Evolutionary conservation across 2,888 invertebrate species (phyloP), one percentile per base, ranked within the genome.

Genomic region (Xylocampa areola): DNA sequence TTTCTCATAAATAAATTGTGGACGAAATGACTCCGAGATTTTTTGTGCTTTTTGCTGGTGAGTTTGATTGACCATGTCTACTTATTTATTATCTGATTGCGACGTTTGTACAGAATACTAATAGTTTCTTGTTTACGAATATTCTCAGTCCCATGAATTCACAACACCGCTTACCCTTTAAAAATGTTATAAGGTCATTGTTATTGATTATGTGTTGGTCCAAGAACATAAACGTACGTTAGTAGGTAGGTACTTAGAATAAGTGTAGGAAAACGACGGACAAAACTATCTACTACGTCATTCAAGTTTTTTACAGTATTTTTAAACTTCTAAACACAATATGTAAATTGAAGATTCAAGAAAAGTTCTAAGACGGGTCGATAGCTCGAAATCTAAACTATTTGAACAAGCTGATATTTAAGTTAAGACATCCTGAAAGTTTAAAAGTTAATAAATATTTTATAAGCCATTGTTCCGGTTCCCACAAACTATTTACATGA

Each of bases 31-130:
- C 77, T 82, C 71, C 79, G 50, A 79, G 75, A 74, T 79, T 70
- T 77, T 77, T 85, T 60, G 66, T 87, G 60, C 75, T 91, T 81
- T 87, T 90, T 86, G 79, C 87, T 58, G 92, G 92, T 93, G 67
- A 93, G 92, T 90, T 81, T 59, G 36, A 69, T 71, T 72, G 59
- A 58, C 17, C 21, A 16, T 54, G 39, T 57, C 35, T 60, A 41
- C 37, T 47, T 58, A 27, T 33, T 30, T 21, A 10, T 32, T 16
- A 17, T 29, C 6, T 50, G 33, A 25, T 41, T 14, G 6, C 41
- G 6, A n/a, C 35, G 30, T 33, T 17, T 32, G 33, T 40, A 8
- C 13, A 17, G 16, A 30, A 41, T 55, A 23, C 29, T 50, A 52
- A 50, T 49, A n/a, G n/a, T n/a, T n/a, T n/a, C n/a, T n/a, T 39